Evolutionary conservation across 2,113 vertebrate genomes (phyloP).

Genomic region (Thermophis baileyi): DNA sequence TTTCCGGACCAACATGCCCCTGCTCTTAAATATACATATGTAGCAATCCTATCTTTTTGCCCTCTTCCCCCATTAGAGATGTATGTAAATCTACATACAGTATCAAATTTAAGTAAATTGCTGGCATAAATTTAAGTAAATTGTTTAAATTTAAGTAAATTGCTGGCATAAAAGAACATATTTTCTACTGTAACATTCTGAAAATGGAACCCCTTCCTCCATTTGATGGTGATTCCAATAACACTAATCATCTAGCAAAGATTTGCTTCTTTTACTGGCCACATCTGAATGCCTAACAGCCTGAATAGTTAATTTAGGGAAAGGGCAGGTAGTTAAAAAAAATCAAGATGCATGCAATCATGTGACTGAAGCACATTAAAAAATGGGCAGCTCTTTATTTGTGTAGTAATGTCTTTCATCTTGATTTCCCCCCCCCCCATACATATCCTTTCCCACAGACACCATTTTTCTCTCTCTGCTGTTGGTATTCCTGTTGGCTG

Average conservation of each 20-base stretch:
- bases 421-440: fast-evolving
- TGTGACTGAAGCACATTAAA: background rate
- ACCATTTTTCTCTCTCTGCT: background rate
- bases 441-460: too few relatives aligned
- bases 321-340: background rate
- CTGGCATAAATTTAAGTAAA: background rate
- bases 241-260: background rate
- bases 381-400: background rate
- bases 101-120: background rate
- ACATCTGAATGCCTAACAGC: background rate
- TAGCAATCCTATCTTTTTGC: background rate
- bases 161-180: background rate
- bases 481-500: background rate
- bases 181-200: background rate
- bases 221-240: background rate
- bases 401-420: background rate
- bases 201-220: background rate
- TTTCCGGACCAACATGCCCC: background rate
- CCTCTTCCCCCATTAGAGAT: background rate
- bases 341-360: background rate
- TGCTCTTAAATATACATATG: background rate
- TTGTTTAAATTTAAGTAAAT: background rate
- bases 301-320: background rate
- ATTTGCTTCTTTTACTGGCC: background rate
- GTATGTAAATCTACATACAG: too few relatives aligned